phyloP scores from a whole-genome alignment of 2,797 vertebrate genomes.

The Lacerta agilis region DNA sequence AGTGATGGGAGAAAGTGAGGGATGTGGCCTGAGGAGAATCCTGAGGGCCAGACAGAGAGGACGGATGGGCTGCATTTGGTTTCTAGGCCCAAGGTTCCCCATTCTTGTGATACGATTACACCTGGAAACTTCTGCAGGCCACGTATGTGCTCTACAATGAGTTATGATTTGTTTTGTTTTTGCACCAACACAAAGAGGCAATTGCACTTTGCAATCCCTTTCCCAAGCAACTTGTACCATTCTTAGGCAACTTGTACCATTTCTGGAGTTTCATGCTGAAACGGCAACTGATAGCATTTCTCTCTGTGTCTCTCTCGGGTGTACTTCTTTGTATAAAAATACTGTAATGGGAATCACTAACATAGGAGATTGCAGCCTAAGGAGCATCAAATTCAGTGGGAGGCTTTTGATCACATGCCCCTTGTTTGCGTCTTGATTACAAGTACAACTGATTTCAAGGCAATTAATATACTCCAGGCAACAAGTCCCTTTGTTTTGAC shows the following conservation, averaged over 20 bases:
- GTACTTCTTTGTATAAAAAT: neutral
- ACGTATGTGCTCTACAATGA: neutral
- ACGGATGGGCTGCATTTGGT: too few species aligned
- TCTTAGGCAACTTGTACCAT: neutral
- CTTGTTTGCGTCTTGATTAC: neutral
- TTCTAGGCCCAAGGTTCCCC: too few species aligned
- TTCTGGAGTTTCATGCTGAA: neutral
- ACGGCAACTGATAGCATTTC: neutral
- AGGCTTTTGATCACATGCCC: neutral
- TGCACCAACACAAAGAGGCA: neutral
- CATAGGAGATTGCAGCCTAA: neutral
- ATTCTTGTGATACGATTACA: neutral
- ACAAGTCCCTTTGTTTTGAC: neutral
- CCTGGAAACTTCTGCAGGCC: neutral
- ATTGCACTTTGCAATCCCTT: neutral
- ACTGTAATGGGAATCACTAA: neutral
- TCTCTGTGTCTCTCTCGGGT: neutral
- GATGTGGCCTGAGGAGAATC: too few species aligned
- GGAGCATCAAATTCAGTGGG: neutral
- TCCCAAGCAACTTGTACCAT: neutral
- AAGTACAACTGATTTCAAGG: neutral
- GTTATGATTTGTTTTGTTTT: neutral
- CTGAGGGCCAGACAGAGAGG: too few species aligned
- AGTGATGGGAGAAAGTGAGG: too few species aligned
- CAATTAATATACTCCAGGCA: neutral